Base-by-base conservation (phyloP, 2,888 invertebrate species). In the Drosophila mulleri region DNA sequence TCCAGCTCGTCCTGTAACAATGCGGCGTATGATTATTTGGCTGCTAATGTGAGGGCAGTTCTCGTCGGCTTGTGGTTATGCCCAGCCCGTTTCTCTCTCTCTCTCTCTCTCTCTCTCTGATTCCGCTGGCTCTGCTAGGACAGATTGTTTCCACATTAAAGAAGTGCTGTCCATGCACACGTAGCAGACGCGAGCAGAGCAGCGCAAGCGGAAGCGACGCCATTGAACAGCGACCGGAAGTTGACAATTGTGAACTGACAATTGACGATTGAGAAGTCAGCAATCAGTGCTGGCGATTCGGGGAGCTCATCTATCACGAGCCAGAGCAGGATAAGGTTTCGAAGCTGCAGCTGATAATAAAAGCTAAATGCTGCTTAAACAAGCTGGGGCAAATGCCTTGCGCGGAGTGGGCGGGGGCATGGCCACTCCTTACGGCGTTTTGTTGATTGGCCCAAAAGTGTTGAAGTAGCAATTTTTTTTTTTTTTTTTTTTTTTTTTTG, bases 1-100 rank as follows among this genome's bases (percentile, higher is more conserved):
- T 12, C 26, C 18, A 18, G n/a, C 2, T 14, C 39, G 71, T 47
- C 45, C 59, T 65, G 58, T 70, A 57, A 86, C 89, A 83, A 86
- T 86, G 89, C 85, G 87, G 89, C 89, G 72, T 74, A 86, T 88
- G 83, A 86, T 86, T 85, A 83, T 88, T 88, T 69, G 72, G 54
- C 64, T 76, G 75, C 63, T 75, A 77, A 77, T 77, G 77, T 81
- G 79, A 77, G 73, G 79, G 58, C 65, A 69, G 58, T 37, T 42
- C 48, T 59, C 44, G 71, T 57, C 67, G 73, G 75, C 26, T 71
- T 80, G 86, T 73, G 88, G 74, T 50, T 59, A 65, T 32, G 69
- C 53, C 32, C 35, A 66, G 41, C 56, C 45, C 63, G 44, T 41
- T 47, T 53, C 8, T 23, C 56, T 35, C 7, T 45, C 39, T 45